Conservation (phyloP, 2,888 invertebrate genomes). For the Campoplex capitator region DNA sequence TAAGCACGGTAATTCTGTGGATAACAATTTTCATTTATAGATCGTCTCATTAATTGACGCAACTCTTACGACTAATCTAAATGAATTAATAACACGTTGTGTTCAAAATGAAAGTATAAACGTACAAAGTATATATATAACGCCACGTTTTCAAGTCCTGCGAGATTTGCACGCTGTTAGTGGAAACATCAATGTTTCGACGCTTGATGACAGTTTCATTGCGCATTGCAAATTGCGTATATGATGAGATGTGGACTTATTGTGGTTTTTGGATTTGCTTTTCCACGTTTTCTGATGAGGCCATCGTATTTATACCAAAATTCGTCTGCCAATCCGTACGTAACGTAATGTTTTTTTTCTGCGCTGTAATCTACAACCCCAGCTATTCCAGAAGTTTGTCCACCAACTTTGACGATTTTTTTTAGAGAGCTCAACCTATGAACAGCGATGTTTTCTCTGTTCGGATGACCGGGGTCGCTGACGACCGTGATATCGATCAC, state of each 20-base stretch:
- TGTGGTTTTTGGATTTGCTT: background rate
- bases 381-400: slow-evolving; percentile 16
- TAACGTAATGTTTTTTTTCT: background rate
- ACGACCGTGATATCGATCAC: slow-evolving; percentile 13
- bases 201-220: background rate
- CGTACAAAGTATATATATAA: no score
- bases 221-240: background rate
- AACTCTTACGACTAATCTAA: no score
- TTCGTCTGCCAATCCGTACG: background rate
- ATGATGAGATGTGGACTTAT: background rate
- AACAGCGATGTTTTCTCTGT: background rate
- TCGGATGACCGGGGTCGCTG: slow-evolving; percentile 7
- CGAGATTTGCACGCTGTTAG: no score
- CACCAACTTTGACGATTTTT: background rate
- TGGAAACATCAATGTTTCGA: no score
- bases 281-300: background rate
- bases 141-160: no score
- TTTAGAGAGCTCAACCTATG: slow-evolving; percentile 30
- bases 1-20: no score
- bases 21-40: no score
- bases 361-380: slow-evolving; percentile 31
- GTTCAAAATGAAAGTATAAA: no score
- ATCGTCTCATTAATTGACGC: no score
- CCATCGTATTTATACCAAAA: slow-evolving; percentile 3
- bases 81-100: no score